phyloP scores from a whole-genome alignment of 2,888 invertebrate genomes.

The Rambutsinella grinnellia region DNA sequence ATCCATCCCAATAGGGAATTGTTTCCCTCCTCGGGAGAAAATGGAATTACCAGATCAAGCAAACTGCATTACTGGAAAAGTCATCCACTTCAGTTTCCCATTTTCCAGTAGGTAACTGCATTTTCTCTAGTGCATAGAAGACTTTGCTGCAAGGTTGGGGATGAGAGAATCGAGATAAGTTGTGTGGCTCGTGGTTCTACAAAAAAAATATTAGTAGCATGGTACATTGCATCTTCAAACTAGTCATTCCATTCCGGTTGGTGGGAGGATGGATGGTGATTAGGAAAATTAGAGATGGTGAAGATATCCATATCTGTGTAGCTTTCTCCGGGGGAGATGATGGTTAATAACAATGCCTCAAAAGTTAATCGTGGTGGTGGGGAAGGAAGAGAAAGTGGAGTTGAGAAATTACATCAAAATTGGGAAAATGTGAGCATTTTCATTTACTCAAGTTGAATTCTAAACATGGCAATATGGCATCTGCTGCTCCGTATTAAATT shows the following conservation, averaged over 20 bases:
- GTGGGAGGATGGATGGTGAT: slow-evolving; percentile 45
- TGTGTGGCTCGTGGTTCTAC: background rate
- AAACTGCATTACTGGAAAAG: slow-evolving; percentile 7
- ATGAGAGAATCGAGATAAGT: slow-evolving; percentile 1
- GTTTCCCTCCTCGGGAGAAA: slow-evolving; percentile 29
- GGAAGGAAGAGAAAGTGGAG: slow-evolving; percentile 1
- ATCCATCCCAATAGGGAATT: slow-evolving; percentile 10
- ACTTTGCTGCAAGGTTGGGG: background rate
- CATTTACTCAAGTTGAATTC: no score
- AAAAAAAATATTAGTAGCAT: slow-evolving; percentile 13
- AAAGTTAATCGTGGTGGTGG: background rate
- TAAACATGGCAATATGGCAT: no score
- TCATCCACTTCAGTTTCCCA: background rate
- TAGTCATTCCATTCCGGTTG: slow-evolving; percentile 18
- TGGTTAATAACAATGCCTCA: background rate
- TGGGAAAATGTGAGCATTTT: no score
- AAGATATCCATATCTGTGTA: no score
- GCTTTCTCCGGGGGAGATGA: background rate
- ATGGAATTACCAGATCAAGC: slow-evolving; percentile 38
- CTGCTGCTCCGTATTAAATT: no score
- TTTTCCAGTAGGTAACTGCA: background rate
- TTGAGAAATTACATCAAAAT: no score
- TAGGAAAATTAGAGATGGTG: slow-evolving; percentile 52
- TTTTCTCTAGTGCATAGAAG: background rate
- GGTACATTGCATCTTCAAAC: slow-evolving; percentile 17